Evolutionary conservation across 2,113 vertebrate species (phyloP).

Genomic region (Istiophorus platypterus): DNA sequence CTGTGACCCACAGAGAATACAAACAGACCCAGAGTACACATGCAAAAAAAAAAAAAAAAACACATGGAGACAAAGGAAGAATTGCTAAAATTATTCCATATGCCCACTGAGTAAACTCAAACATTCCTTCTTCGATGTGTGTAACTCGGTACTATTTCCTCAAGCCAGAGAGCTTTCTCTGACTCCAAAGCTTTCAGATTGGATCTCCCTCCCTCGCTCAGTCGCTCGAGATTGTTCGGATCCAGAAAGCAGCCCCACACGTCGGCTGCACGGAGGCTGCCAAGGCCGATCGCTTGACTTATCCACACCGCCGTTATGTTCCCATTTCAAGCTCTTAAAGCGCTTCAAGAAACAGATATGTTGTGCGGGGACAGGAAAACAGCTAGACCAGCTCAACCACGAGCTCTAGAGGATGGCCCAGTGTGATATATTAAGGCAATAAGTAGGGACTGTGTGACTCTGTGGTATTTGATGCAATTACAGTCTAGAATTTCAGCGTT

Average conservation of each 20-base stretch:
- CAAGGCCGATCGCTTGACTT: background rate
- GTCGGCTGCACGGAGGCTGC: conserved; percentile 9
- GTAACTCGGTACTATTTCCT: background rate
- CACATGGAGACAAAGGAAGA: background rate
- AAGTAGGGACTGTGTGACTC: background rate
- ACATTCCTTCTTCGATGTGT: background rate
- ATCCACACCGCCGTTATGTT: background rate
- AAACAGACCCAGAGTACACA: background rate
- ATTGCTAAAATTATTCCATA: conserved; percentile 30
- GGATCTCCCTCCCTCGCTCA: background rate
- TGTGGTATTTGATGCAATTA: background rate
- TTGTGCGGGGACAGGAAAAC: background rate
- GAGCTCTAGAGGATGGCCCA: conserved; percentile 18
- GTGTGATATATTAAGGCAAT: background rate
- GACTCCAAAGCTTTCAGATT: background rate
- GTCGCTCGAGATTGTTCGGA: background rate
- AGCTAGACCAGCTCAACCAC: background rate
- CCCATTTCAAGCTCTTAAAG: background rate
- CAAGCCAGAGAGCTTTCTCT: conserved; percentile 1
- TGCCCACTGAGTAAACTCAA: background rate
- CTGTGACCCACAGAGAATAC: background rate
- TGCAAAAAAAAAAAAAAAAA: conserved; percentile 2
- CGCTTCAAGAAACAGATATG: conserved; percentile 1
- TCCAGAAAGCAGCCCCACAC: conserved; percentile 18
- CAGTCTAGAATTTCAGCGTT: background rate